Conservation (phyloP, 2,888 invertebrate species). For the Anoplius nigerrimus region DNA sequence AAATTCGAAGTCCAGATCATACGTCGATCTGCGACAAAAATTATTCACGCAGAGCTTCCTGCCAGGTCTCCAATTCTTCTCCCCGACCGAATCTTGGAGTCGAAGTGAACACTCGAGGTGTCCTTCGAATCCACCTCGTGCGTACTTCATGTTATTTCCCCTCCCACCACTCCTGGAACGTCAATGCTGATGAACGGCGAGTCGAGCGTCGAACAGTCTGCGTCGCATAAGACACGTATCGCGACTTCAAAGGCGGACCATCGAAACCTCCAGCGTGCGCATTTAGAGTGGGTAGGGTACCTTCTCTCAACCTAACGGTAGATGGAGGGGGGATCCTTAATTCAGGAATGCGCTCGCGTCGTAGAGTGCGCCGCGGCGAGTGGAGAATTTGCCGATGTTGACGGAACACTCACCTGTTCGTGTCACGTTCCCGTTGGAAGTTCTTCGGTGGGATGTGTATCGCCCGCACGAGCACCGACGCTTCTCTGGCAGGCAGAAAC, state of each 20-base stretch:
- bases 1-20: too few species aligned
- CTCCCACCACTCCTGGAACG: neutral
- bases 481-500: too few species aligned
- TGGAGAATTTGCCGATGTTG: conserved; percentile 56
- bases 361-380: conserved; percentile 15
- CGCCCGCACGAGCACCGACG: conserved; percentile 3
- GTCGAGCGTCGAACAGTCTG: neutral
- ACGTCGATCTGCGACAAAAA: too few species aligned
- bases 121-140: too few species aligned
- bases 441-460: conserved; percentile 33
- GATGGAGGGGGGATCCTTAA: conserved; percentile 35
- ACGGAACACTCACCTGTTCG: conserved; percentile 56
- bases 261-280: conserved; percentile 12
- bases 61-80: too few species aligned
- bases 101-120: too few species aligned
- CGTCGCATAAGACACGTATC: conserved; percentile 8
- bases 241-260: conserved; percentile 26
- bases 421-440: conserved; percentile 46
- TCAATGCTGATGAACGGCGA: neutral
- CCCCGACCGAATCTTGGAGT: too few species aligned
- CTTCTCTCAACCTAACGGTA: too few species aligned
- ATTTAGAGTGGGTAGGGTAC: conserved; percentile 25
- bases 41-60: too few species aligned
- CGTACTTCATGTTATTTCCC: too few species aligned
- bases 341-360: conserved; percentile 43